Base-by-base conservation (phyloP, 2,888 invertebrate species). In the Chloroclystis v-ata region DNA sequence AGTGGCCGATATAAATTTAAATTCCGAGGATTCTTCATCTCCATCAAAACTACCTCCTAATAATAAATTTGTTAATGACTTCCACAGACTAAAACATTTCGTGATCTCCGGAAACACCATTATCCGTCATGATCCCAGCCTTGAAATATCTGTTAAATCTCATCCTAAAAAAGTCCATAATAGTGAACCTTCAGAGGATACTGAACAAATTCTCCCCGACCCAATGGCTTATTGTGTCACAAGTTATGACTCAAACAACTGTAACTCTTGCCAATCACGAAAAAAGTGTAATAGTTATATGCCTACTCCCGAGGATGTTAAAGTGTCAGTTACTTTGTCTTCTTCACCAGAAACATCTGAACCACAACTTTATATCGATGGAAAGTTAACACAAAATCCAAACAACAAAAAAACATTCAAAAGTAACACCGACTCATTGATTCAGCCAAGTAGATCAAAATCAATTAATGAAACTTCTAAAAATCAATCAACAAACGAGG, bases 101-200 rank as follows among this genome's bases (percentile, higher is more conserved):
- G 4, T 33, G 6, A n/a, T 4, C n/a, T 16, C 20, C 1, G 11
- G 35, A 2, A 20, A 35, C 3, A 20, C 35, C 8, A 35, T 10
- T 20, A 35, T 35, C 7, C 10, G 9, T 35, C 16, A 20, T 10
- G 35, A 35, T 6, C 35, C 35, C 20, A 35, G 20, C 11, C 35
- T 35, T 20, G 35, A 35, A 35, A 35, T 35, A 35, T 20, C 20
- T 10, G 20, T 24, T 6, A 35, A 35, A 24, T 33, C 32, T 16
- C 6, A 1, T 14, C n/a, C 3, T n/a, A 6, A 33, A n/a, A 33
- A 16, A n/a, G 16, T 6, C n/a, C 5, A 16, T 5, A 11, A 10
- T 1, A 14, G 2, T 14, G 8, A 9, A 16, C 7, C 8, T 7
- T 1, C 10, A 7, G 11, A 24, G 10, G 20, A 24, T 35, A 11